These are phyloP conservation scores for Euwallacea fornicatus DNA, from an alignment of 1,140 invertebrate genomes.

Conservation along the genomic window DNA sequence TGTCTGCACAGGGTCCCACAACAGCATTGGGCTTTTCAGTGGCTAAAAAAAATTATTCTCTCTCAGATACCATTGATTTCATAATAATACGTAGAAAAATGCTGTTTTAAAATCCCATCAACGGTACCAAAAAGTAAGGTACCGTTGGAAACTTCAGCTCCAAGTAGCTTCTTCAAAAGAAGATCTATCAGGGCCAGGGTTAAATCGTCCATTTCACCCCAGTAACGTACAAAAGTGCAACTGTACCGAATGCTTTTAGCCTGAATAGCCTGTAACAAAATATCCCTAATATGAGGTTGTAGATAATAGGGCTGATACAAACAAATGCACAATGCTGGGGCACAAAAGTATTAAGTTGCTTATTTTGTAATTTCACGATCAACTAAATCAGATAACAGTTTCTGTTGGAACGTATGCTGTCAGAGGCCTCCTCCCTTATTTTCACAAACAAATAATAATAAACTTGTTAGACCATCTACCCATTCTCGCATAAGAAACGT, in stretches of 20 bases:
- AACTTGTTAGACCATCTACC: constrained; percentile 32
- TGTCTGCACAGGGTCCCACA: no score
- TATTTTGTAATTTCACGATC: constrained; percentile 46
- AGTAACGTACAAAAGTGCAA: constrained; percentile 38
- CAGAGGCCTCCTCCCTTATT: constrained; percentile 36
- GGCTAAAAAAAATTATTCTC: no score
- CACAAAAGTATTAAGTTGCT: constrained; percentile 47
- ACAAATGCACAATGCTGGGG: constrained; percentile 40
- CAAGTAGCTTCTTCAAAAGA: no score
- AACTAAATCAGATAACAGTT: constrained; percentile 45
- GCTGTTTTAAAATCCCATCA: no score
- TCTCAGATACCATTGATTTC: no score
- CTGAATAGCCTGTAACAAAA: constrained; percentile 37
- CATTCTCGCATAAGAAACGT: constrained; percentile 14
- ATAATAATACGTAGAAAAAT: no score
- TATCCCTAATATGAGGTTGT: constrained; percentile 40
- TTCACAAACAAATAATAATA: constrained; percentile 35
- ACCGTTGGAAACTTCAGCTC: no score
- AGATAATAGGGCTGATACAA: constrained; percentile 44
- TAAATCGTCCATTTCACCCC: constrained; percentile 19
- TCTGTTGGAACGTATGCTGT: constrained; percentile 33
- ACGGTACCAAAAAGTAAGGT: no score
- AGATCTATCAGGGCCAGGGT: no score
- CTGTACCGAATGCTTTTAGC: constrained; percentile 28
- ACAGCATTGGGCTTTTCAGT: no score